Conservation (phyloP, 2,113 vertebrate genomes). For the Crotalus horridus region DNA sequence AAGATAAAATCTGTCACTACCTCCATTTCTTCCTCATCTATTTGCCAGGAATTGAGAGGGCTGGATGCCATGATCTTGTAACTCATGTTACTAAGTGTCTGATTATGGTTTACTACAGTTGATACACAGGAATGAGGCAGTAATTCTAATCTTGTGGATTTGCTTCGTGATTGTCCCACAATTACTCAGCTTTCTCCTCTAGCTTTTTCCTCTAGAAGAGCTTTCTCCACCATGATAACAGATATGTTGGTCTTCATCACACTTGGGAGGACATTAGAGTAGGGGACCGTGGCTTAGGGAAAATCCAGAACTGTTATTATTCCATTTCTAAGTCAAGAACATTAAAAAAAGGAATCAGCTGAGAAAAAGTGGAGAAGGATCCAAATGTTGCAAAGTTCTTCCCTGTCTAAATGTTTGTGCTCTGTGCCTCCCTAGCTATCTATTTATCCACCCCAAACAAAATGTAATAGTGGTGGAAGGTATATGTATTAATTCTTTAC, state of each 20-base stretch:
- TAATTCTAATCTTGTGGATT: neutral
- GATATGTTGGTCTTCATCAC: neutral
- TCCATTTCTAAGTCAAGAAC: neutral
- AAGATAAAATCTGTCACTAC: too few species aligned
- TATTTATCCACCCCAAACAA: neutral
- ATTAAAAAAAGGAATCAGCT: neutral
- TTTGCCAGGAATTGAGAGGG: too few species aligned
- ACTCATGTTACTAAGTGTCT: too few species aligned
- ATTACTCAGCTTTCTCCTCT: neutral
- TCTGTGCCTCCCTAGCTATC: neutral
- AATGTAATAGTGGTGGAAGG: neutral
- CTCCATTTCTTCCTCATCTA: too few species aligned
- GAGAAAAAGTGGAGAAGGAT: neutral
- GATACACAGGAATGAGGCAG: neutral
- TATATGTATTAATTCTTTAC: constrained; percentile 9
- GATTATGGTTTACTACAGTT: neutral
- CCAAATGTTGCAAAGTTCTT: neutral
- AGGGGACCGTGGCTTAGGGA: neutral
- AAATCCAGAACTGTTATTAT: neutral
- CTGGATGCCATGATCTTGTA: too few species aligned
- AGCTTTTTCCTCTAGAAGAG: neutral
- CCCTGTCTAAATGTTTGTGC: neutral
- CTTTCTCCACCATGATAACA: neutral
- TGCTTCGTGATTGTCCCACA: neutral
- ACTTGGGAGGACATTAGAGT: neutral